phyloP scores from a whole-genome alignment of 1,140 invertebrate species.

The Sycobia sp. region DNA sequence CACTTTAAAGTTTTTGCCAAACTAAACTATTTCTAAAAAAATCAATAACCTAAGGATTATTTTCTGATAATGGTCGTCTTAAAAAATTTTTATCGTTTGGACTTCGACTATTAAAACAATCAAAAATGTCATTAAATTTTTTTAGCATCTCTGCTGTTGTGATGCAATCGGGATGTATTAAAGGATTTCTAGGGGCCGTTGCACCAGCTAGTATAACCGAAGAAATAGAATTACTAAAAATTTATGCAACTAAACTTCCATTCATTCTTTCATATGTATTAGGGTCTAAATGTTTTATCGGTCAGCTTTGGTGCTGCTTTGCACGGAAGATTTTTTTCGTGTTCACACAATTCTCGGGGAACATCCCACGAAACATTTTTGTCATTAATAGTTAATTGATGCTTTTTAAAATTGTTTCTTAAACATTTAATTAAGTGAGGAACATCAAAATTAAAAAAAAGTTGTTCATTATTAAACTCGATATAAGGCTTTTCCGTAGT shows the following conservation, averaged over 20 bases:
- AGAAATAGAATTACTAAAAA: slow-evolving; percentile 36
- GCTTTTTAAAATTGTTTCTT: slow-evolving; percentile 14
- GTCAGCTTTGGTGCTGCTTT: slow-evolving; percentile 31
- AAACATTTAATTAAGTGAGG: slow-evolving; percentile 31
- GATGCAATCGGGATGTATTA: slow-evolving; percentile 17
- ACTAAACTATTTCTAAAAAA: not conserved
- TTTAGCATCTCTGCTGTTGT: slow-evolving; percentile 34
- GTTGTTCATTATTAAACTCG: not conserved
- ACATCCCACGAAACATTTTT: not conserved
- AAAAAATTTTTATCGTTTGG: slow-evolving; percentile 29
- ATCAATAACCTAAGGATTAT: not conserved
- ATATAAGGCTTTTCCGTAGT: not conserved
- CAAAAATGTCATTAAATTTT: slow-evolving; percentile 33
- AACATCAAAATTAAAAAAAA: slow-evolving; percentile 26
- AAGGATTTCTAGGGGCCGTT: slow-evolving; percentile 3
- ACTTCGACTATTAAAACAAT: slow-evolving; percentile 33
- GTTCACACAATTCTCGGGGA: not conserved
- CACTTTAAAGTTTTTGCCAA: not conserved
- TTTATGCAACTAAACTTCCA: slow-evolving; percentile 31
- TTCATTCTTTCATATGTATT: slow-evolving; percentile 27
- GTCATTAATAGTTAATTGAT: too few relatives aligned
- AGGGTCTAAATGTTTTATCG: slow-evolving; percentile 24
- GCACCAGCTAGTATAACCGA: slow-evolving; percentile 27
- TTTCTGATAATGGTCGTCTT: not conserved
- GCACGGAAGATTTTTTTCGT: not conserved